Conservation (phyloP, 2,888 invertebrate genomes). For the Plusia festucae region DNA sequence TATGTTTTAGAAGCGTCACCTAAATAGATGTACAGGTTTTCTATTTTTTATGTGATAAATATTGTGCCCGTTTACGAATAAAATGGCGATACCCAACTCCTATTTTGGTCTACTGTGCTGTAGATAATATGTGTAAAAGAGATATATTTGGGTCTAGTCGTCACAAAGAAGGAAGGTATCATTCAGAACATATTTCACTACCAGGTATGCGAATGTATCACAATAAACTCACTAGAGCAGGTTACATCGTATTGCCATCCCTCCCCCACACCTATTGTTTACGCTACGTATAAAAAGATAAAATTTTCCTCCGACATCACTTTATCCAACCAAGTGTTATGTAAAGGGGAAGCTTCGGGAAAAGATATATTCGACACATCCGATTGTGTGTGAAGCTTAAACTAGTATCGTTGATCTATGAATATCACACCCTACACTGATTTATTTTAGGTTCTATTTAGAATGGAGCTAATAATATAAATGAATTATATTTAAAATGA, state of each 20-base stretch:
- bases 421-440: background rate
- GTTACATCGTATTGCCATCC: slow-evolving; percentile 19
- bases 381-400: slow-evolving; percentile 31
- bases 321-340: slow-evolving; percentile 53
- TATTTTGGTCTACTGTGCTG: too few relatives aligned
- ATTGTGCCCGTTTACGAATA: too few relatives aligned
- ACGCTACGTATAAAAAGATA: slow-evolving; percentile 50
- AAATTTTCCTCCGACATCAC: slow-evolving; percentile 45
- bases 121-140: too few relatives aligned
- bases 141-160: too few relatives aligned
- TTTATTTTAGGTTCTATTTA: slow-evolving; percentile 11
- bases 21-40: too few relatives aligned
- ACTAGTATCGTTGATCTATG: background rate
- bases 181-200: background rate
- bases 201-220: slow-evolving; percentile 25
- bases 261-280: slow-evolving; percentile 39
- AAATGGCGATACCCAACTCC: too few relatives aligned
- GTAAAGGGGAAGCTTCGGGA: slow-evolving; percentile 33
- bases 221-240: slow-evolving; percentile 15
- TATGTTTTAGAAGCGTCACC: too few relatives aligned
- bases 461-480: background rate
- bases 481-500: slow-evolving; percentile 27
- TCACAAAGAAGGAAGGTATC: too few relatives aligned
- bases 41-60: too few relatives aligned
- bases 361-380: slow-evolving; percentile 31